These are phyloP conservation scores for Octomys mimax DNA, from an alignment of 2,797 vertebrate species.

Conservation along the genomic window DNA sequence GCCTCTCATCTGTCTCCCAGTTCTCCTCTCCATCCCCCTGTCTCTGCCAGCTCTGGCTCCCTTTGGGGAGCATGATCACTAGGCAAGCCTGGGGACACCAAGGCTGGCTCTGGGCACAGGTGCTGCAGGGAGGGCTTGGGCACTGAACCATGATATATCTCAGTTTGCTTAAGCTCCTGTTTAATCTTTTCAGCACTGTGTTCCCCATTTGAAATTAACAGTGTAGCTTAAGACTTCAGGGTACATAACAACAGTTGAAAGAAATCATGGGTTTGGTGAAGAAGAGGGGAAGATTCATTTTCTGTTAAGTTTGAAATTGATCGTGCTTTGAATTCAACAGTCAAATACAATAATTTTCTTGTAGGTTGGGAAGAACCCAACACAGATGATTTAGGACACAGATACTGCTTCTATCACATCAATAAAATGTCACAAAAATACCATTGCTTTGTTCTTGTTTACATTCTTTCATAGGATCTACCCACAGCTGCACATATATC, in stretches of 20 bases:
- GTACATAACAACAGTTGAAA: background rate
- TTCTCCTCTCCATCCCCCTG: no score
- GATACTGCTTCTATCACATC: background rate
- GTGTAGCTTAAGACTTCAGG: background rate
- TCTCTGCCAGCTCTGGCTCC: background rate
- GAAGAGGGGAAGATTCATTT: slow-evolving; percentile 21
- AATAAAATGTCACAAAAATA: background rate
- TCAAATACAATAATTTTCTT: slow-evolving; percentile 25
- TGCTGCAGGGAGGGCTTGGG: background rate
- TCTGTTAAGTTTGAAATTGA: background rate
- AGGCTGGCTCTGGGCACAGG: background rate
- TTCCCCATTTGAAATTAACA: background rate
- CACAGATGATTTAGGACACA: background rate
- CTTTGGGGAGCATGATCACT: background rate
- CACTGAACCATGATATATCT: no score
- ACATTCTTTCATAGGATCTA: background rate
- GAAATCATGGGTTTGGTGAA: background rate
- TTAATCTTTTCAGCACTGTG: background rate
- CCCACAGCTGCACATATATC: background rate
- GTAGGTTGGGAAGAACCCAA: background rate
- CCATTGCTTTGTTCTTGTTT: background rate
- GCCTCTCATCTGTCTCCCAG: background rate
- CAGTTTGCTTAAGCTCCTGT: background rate
- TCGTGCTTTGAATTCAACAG: background rate
- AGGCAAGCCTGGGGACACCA: background rate